Conservation (phyloP, 2,113 vertebrate species). For the Thalassarche chlororhynchos region DNA sequence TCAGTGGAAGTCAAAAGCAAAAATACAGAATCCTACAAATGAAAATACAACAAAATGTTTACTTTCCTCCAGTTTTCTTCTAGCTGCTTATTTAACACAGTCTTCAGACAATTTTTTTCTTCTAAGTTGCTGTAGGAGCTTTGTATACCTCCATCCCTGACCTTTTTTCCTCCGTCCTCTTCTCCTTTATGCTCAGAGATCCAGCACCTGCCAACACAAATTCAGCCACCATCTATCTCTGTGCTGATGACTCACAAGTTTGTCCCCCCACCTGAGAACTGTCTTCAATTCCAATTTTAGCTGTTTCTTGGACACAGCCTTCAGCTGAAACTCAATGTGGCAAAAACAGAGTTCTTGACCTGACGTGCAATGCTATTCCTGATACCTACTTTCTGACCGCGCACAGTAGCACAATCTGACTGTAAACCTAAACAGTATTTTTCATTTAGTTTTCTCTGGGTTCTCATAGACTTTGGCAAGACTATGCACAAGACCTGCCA, state of each 20-base stretch:
- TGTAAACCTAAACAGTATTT: neutral
- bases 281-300: conserved; percentile 17
- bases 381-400: neutral
- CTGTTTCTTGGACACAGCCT: neutral
- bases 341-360: neutral
- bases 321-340: neutral
- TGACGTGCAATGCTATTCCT: neutral
- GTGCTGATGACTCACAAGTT: conserved; percentile 24
- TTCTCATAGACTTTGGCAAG: neutral
- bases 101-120: neutral
- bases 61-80: neutral
- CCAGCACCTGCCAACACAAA: conserved; percentile 1
- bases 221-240: neutral
- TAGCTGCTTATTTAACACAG: neutral
- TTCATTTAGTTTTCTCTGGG: neutral
- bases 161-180: neutral
- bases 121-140: neutral
- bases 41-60: neutral
- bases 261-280: neutral
- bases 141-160: neutral
- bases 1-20: neutral
- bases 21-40: neutral
- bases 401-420: neutral
- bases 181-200: neutral
- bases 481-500: neutral